Evolutionary conservation across 2,797 vertebrate species (phyloP).

Genomic region (Gymnoscopelus braueri): DNA sequence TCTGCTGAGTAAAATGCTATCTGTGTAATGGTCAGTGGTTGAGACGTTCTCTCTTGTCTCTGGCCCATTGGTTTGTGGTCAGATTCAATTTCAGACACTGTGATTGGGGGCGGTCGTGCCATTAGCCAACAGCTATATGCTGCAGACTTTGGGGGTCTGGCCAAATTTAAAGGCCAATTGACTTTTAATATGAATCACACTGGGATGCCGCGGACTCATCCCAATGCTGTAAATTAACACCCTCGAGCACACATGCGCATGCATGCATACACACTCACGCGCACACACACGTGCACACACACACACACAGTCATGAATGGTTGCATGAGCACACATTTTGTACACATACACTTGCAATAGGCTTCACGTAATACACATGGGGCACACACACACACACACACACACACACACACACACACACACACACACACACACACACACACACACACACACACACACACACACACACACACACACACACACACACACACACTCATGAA

Average conservation of each 20-base stretch:
- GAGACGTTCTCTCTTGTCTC: constrained; percentile 66
- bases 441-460: not conserved
- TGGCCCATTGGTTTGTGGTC: constrained; percentile 80
- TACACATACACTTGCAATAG: not conserved
- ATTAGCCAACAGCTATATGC: constrained; percentile 74
- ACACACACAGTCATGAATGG: not conserved
- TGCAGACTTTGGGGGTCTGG: constrained; percentile 77
- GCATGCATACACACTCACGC: not conserved
- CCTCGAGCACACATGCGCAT: constrained; percentile 37
- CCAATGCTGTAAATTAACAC: constrained; percentile 78
- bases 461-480: not conserved
- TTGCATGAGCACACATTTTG: not conserved
- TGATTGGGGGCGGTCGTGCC: constrained; percentile 64
- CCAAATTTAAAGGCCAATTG: constrained; percentile 86
- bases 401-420: constrained; percentile 22
- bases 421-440: not conserved
- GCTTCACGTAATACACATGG: too few species aligned
- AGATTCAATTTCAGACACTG: constrained; percentile 81
- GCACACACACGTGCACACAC: constrained; percentile 14
- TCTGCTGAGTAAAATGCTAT: constrained; percentile 63
- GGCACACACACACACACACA: not conserved
- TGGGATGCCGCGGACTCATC: constrained; percentile 79
- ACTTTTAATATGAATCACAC: constrained; percentile 86
- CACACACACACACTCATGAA: too few species aligned
- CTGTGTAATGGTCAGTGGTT: constrained; percentile 77